A percentile compares a stretch with the other conserved stretches of the same genome.
These are phyloP conservation scores for Chydorus sphaericus DNA, from an alignment of 2,888 invertebrate genomes.

Conservation along the genomic window DNA sequence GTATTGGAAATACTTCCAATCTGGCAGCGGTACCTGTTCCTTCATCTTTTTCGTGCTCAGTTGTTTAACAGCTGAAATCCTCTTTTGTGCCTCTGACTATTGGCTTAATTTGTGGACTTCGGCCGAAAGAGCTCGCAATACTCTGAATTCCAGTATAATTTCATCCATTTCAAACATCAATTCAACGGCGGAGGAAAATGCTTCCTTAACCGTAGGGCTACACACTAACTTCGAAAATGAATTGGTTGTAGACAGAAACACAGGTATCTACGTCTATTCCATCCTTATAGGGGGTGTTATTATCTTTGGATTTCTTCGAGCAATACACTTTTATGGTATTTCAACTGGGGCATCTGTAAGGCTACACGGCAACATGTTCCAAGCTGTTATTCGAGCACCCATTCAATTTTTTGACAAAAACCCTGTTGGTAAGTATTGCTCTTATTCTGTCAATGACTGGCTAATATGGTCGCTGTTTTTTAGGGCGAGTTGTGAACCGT, in stretches of 20 bases:
- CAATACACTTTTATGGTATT: conserved; percentile 28
- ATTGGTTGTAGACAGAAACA: no score
- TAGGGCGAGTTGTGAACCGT: conserved; percentile 5
- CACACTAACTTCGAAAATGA: no score
- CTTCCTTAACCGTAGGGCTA: no score
- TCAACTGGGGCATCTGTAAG: conserved; percentile 30
- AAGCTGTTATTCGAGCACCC: conserved; percentile 30
- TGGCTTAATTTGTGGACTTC: conserved; percentile 65
- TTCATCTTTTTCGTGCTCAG: conserved; percentile 41
- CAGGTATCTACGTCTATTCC: conserved; percentile 28
- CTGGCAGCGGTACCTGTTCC: conserved; percentile 45
- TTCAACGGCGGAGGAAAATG: no score
- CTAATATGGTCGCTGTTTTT: no score
- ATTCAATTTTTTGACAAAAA: conserved; percentile 68
- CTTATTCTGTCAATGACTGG: no score
- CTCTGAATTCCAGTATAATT: no score
- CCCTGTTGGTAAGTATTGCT: conserved; percentile 60
- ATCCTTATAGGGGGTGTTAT: conserved; percentile 26
- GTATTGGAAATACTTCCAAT: conserved; percentile 47
- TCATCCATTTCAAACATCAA: no score
- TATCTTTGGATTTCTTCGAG: conserved; percentile 27
- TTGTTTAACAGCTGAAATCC: conserved; percentile 42
- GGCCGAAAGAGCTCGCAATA: no score
- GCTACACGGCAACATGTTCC: conserved; percentile 35
- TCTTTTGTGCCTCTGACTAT: conserved; percentile 51